Base-by-base conservation (phyloP, 2,113 vertebrate genomes). In the Regulus satrapa region DNA sequence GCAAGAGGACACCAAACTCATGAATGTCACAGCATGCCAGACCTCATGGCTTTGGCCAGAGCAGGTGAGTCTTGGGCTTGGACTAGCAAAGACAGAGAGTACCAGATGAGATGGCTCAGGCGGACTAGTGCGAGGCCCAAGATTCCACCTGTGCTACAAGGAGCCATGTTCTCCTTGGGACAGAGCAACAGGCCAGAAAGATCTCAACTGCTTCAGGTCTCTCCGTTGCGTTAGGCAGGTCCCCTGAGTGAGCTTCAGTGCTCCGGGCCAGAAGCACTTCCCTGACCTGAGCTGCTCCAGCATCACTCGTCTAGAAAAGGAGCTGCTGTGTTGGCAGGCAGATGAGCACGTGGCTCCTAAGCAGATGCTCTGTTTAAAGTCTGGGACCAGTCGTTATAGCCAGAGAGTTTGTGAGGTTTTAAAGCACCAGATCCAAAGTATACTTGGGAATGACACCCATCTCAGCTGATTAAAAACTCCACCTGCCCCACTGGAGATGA, bases 21-120 rank as follows among this genome's bases (percentile, higher is more conserved):
- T 18, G 9, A n/a, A 10, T 10, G 19, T 32, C 26, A 58, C 17
- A 41, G n/a, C 0, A 0, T 6, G 46, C 15, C 45, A 77, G 46
- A 88, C 28, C 31, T 66, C 7, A 8, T 3, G 16, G 69, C 32
- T 76, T 45, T 41, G 31, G n/a, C 18, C 77, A 77, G 28, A 77
- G 15, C 28, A 62, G 18, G 17, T 7, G 14, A 75, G 31, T 28
- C 12, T 2, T 20, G 15, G 28, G 28, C 45, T 82, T 54, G 19
- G 32, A 80, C 76, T 3, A 77, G 12, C 40, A 75, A 45, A 2
- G 12, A 56, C 17, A 72, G 17, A n/a, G 8, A 0, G 1, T 17
- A 31, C 10, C 20, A 64, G 14, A 25, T 28, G 52, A 92, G 55
- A 46, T 10, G 40, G 40, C 32, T 56, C 68, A 36, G 13, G 52